Evolutionary conservation across 2,888 invertebrate species (phyloP).

Genomic region (Ormia ochracea): DNA sequence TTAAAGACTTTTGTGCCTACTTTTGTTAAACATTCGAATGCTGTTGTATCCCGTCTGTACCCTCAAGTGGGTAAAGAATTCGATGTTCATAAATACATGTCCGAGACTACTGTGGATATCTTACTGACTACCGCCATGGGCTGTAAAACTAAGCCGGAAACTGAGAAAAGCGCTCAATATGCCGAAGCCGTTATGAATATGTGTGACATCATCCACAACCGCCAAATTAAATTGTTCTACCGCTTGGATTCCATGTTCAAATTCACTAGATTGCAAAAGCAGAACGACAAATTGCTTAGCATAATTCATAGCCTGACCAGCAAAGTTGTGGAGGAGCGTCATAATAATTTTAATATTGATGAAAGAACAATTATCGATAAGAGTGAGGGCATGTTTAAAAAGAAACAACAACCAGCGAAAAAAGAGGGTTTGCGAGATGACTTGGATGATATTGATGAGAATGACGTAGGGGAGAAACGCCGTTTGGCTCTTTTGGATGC

Average conservation of each 20-base stretch:
- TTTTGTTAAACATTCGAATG: constrained; percentile 85
- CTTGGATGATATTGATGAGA: constrained; percentile 87
- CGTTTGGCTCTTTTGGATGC: constrained; percentile 92
- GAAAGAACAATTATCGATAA: constrained; percentile 72
- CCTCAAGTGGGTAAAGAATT: constrained; percentile 82
- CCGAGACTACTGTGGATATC: constrained; percentile 87
- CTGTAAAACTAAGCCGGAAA: constrained; percentile 84
- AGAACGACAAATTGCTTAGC: constrained; percentile 82
- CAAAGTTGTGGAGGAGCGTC: constrained; percentile 82
- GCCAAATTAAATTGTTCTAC: constrained; percentile 86
- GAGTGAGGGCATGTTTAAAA: constrained; percentile 69
- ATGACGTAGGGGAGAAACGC: constrained; percentile 86
- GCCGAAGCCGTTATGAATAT: constrained; percentile 92
- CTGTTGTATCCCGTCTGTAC: constrained; percentile 82
- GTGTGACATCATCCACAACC: constrained; percentile 88
- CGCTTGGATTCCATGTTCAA: constrained; percentile 85
- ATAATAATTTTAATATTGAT: constrained; percentile 78
- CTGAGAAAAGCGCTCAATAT: constrained; percentile 84
- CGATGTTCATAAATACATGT: constrained; percentile 88
- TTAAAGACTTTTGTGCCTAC: constrained; percentile 87
- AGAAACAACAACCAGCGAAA: constrained; percentile 63
- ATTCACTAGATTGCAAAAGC: constrained; percentile 82
- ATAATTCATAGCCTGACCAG: constrained; percentile 87
- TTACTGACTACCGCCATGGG: constrained; percentile 90
- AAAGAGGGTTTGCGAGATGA: constrained; percentile 84